Percentiles rank a stretch among this genome's conserved stretches.
phyloP scores from a whole-genome alignment of 2,113 vertebrate genomes.

The Orycteropus afer region DNA sequence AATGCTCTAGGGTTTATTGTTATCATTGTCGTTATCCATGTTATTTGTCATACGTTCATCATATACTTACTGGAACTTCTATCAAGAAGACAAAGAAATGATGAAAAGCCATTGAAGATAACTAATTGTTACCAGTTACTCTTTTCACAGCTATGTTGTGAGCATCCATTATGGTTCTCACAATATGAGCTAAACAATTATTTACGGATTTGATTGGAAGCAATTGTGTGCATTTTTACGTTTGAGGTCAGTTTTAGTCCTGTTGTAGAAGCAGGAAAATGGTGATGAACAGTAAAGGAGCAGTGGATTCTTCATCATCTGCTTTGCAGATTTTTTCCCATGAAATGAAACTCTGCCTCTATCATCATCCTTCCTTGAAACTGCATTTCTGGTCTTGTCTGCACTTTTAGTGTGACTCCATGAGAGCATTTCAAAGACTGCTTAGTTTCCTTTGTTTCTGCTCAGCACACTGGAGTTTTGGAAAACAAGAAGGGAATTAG shows the following conservation, averaged over 20 bases:
- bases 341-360: neutral
- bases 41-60: neutral
- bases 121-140: neutral
- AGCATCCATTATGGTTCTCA: neutral
- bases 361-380: neutral
- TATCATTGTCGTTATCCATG: neutral
- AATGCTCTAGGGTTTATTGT: neutral
- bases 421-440: neutral
- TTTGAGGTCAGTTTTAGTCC: neutral
- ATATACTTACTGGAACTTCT: neutral
- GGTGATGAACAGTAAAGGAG: neutral
- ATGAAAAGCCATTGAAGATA: neutral
- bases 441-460: conserved; percentile 42
- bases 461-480: neutral
- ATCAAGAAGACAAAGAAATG: neutral
- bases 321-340: neutral
- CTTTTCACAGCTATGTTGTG: neutral
- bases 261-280: neutral
- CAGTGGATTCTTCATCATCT: neutral
- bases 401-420: neutral
- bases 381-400: neutral
- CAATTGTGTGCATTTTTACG: neutral
- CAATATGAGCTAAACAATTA: neutral
- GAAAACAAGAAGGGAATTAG: conserved; percentile 7
- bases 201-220: conserved; percentile 26